Evolutionary conservation across 2,797 vertebrate species (phyloP), one percentile per base, ranked within the genome.

Genomic region (Channa striata): DNA sequence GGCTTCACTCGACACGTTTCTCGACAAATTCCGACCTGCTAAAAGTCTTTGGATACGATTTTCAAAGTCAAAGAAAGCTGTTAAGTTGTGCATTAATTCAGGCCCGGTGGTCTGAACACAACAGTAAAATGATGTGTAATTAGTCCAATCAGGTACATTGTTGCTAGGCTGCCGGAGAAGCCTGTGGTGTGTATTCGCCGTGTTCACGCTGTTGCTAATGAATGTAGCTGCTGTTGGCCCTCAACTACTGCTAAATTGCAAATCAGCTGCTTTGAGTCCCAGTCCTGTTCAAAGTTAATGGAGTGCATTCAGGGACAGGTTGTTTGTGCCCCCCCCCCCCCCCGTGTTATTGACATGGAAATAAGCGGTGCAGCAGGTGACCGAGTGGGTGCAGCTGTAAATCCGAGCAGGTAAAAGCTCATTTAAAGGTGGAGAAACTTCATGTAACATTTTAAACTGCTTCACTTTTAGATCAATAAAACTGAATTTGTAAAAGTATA

Each of bases 101-200:
- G 70, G 60, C 36, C 66, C 17, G 51, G 11, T 61, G 59, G 58
- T 67, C 71, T 75, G 52, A 77, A 68, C 64, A 68, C 67, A 62
- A 8, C 60, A 19, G 59, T 44, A 47, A 66, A 72, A 76, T 60
- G 5, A 47, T 33, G 43, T 47, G 56, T 64, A 75, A 86, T 82
- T 79, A 71, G 73, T 71, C 59, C 80, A 79, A 82, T 81, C 77
- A 60, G 81, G 64, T 70, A 0, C 40, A 33, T 75, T 80, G 83
- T 78, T 70, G 81, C 77, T 67, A 44, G 53, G 81, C 66, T 69
- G 52, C 73, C 46, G 40, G 34, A 81, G 75, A 59, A 70, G 47
- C 52, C 61, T 12, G 47, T 6, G 42, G 37, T 60, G 70, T 68
- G 67, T 81, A 4, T 72, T 13, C 39, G 56, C 20, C 11, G 42